Conservation (phyloP, 2,797 vertebrate species). For the Myoxocephalus aenaeus region DNA sequence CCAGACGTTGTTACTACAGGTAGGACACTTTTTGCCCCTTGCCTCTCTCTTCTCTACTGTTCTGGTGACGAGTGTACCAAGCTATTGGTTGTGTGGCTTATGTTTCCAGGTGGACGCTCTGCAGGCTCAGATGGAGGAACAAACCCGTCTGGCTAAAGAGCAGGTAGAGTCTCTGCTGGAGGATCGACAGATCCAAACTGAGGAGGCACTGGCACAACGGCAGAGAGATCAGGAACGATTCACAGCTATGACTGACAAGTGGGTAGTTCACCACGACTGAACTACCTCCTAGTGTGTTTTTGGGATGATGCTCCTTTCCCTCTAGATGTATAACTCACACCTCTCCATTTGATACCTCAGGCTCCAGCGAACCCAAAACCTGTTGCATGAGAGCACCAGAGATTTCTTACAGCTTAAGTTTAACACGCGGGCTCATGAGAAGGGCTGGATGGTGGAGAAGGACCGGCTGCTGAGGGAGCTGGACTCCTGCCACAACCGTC, state of each 20-base stretch:
- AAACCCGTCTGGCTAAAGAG: slow-evolving; percentile 90
- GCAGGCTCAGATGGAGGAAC: slow-evolving; percentile 95
- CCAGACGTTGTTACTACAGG: slow-evolving; percentile 90
- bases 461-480: slow-evolving; percentile 89
- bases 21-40: slow-evolving; percentile 47
- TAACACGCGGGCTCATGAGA: slow-evolving; percentile 88
- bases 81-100: background rate
- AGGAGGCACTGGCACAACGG: slow-evolving; percentile 89
- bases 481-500: slow-evolving; percentile 81
- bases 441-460: slow-evolving; percentile 95
- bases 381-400: slow-evolving; percentile 93
- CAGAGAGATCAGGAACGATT: slow-evolving; percentile 89
- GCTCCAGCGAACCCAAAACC: slow-evolving; percentile 89
- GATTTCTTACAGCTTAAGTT: slow-evolving; percentile 94
- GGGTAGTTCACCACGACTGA: background rate
- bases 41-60: background rate
- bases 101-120: slow-evolving; percentile 92
- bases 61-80: background rate
- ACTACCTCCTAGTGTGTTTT: background rate
- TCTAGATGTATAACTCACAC: background rate
- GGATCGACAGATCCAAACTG: slow-evolving; percentile 88
- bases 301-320: background rate
- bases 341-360: slow-evolving; percentile 69
- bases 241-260: slow-evolving; percentile 89
- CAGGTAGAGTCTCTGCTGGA: slow-evolving; percentile 91